These are phyloP conservation scores for Pharmacophagus antenor DNA, from an alignment of 2,888 invertebrate genomes.

Conservation along the genomic window DNA sequence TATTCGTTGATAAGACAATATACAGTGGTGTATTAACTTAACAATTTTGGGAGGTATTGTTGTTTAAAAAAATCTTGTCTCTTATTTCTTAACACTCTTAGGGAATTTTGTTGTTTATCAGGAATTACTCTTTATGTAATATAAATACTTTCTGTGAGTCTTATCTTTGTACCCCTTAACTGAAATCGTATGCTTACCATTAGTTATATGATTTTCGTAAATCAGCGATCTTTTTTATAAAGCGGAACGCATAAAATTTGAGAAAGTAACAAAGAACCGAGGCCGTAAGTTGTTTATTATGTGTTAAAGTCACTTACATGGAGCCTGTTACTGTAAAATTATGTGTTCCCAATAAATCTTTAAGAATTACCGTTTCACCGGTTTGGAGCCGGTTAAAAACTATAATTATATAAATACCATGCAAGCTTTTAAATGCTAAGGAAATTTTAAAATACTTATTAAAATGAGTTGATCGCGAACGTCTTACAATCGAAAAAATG, in stretches of 20 bases:
- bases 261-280: not conserved
- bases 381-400: constrained; percentile 15
- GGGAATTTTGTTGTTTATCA: too few relatives aligned
- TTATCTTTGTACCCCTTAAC: too few relatives aligned
- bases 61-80: too few relatives aligned
- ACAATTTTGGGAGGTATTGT: too few relatives aligned
- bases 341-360: constrained; percentile 16
- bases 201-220: not conserved
- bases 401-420: constrained; percentile 19
- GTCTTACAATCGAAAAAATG: too few relatives aligned
- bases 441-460: constrained; percentile 2
- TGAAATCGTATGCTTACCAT: not conserved
- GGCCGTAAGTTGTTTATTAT: not conserved
- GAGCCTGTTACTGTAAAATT: constrained; percentile 15
- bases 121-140: too few relatives aligned
- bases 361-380: constrained; percentile 2
- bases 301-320: not conserved
- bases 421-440: constrained; percentile 17
- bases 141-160: too few relatives aligned
- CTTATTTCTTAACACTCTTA: too few relatives aligned
- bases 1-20: too few relatives aligned
- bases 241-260: not conserved
- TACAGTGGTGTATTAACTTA: too few relatives aligned
- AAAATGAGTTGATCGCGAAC: too few relatives aligned
- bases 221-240: not conserved